These are phyloP conservation scores for Coendou prehensilis DNA, from an alignment of 2,797 vertebrate species.

Conservation along the genomic window DNA sequence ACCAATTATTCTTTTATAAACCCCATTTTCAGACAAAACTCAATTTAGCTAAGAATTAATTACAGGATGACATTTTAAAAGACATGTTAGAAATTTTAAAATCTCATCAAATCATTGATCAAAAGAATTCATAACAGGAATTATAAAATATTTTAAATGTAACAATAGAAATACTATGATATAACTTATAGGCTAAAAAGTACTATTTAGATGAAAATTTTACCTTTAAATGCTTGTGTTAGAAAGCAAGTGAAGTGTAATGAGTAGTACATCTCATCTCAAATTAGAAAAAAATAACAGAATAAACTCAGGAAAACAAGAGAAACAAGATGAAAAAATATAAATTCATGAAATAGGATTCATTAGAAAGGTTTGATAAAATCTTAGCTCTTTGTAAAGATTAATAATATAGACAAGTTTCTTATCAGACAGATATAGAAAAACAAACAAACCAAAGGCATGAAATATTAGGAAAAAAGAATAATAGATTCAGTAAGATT, in stretches of 20 bases:
- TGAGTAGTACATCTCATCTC: background rate
- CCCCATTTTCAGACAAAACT: slow-evolving; percentile 16
- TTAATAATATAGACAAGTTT: slow-evolving; percentile 7
- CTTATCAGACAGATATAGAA: background rate
- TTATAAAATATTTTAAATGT: slow-evolving; percentile 17
- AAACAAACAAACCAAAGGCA: background rate
- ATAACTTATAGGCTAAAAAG: background rate
- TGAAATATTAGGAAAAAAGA: slow-evolving; percentile 8
- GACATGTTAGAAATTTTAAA: background rate
- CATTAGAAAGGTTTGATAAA: background rate
- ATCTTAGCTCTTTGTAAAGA: slow-evolving; percentile 1
- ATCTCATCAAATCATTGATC: slow-evolving; percentile 28
- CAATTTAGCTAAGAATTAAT: background rate
- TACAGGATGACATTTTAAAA: slow-evolving; percentile 15
- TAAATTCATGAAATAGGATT: background rate
- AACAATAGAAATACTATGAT: background rate
- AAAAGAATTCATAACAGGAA: slow-evolving; percentile 12
- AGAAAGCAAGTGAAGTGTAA: background rate
- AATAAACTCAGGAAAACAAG: slow-evolving; percentile 43
- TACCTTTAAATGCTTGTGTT: background rate
- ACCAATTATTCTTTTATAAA: slow-evolving; percentile 33
- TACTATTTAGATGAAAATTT: slow-evolving; percentile 21
- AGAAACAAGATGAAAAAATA: slow-evolving; percentile 13
- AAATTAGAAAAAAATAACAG: slow-evolving; percentile 16
- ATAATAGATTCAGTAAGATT: slow-evolving; percentile 30